A percentile compares a stretch with the other conserved stretches of the same genome.
Conservation (phyloP, 2,888 invertebrate species). For the Oxyteleia sp. region DNA sequence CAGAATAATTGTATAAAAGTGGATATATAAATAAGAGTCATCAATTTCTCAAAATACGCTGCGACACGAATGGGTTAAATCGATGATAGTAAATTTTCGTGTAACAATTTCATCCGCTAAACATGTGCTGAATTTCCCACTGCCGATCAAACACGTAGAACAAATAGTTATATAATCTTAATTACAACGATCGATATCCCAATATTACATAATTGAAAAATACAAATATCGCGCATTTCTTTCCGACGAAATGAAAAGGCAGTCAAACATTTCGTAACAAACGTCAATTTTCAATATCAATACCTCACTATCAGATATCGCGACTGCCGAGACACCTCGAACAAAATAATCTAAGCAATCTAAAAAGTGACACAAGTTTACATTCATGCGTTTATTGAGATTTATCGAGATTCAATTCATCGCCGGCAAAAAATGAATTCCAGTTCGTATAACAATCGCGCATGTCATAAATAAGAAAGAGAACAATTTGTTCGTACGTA, state of each 20-base stretch:
- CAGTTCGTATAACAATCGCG: constrained; percentile 43
- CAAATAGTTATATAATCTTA: no score
- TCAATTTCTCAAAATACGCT: no score
- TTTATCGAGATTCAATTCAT: constrained; percentile 48
- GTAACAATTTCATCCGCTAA: no score
- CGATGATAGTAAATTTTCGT: no score
- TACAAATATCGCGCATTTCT: background rate
- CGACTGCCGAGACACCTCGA: constrained; percentile 22
- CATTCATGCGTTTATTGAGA: constrained; percentile 48
- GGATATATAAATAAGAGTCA: no score
- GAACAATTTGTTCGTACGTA: constrained; percentile 51
- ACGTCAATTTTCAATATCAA: constrained; percentile 26
- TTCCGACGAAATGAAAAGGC: background rate
- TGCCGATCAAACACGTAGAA: no score
- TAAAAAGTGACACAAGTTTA: constrained; percentile 41
- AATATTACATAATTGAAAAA: background rate
- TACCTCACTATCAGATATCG: constrained; percentile 31
- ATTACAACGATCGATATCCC: background rate
- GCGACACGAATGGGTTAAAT: no score
- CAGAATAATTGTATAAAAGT: no score
- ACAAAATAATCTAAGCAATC: constrained; percentile 30
- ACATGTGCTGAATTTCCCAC: no score
- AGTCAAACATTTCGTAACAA: constrained; percentile 15
- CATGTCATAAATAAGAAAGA: constrained; percentile 65
- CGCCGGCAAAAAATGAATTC: constrained; percentile 41